Evolutionary conservation across 2,888 invertebrate species (phyloP).

Genomic region (Spilosoma lubricipeda): DNA sequence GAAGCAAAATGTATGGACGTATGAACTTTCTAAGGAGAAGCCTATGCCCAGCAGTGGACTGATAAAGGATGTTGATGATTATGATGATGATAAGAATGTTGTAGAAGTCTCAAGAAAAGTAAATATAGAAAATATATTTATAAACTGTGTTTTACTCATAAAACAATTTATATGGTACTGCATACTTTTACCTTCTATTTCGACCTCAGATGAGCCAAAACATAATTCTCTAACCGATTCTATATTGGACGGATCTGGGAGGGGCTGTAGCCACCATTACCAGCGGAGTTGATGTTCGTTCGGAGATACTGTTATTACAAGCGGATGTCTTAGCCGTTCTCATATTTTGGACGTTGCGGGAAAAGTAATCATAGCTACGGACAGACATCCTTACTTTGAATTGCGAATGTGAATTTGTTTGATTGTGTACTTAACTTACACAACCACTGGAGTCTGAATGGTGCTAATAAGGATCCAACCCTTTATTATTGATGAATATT

Average conservation of each 20-base stretch:
- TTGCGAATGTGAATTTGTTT: background rate
- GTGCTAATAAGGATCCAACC: too few species aligned
- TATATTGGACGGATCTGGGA: background rate
- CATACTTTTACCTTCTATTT: background rate
- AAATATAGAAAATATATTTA: too few species aligned
- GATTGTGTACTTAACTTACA: too few species aligned
- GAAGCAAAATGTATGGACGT: too few species aligned
- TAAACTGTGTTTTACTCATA: too few species aligned
- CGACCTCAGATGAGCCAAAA: background rate
- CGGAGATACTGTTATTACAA: slow-evolving; percentile 8
- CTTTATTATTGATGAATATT: too few species aligned
- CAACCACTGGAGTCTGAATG: too few species aligned
- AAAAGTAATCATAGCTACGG: slow-evolving; percentile 5
- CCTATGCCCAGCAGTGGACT: too few species aligned
- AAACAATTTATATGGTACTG: background rate
- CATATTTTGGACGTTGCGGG: slow-evolving; percentile 9
- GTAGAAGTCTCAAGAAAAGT: too few species aligned
- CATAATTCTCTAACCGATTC: background rate
- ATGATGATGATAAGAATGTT: too few species aligned
- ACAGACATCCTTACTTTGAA: slow-evolving; percentile 10
- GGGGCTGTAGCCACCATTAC: background rate
- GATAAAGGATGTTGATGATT: too few species aligned
- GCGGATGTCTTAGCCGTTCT: slow-evolving; percentile 8
- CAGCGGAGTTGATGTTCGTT: background rate
- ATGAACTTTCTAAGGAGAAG: too few species aligned